Conservation (phyloP, 2,888 invertebrate genomes). For the Bimastos eiseni region DNA sequence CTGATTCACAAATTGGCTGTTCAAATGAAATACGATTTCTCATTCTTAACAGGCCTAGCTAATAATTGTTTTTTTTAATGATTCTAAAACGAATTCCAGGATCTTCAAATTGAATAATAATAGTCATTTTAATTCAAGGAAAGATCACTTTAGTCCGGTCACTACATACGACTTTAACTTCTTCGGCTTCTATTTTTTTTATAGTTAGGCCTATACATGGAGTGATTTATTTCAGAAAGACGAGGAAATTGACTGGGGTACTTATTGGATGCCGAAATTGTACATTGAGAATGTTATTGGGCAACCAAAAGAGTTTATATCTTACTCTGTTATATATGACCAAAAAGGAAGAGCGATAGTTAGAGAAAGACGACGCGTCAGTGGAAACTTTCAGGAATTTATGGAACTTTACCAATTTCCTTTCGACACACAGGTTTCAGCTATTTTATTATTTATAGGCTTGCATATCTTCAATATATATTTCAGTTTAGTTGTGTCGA, state of each 20-base stretch:
- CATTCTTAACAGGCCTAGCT: not conserved
- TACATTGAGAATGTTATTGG: not conserved
- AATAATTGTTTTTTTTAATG: not conserved
- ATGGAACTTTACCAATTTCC: slow-evolving; percentile 21
- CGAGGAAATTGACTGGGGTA: not conserved
- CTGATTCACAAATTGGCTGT: not conserved
- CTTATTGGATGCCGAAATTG: slow-evolving; percentile 19
- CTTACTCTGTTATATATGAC: not conserved
- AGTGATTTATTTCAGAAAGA: not conserved
- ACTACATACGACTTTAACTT: not conserved
- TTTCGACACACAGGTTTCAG: slow-evolving; percentile 15
- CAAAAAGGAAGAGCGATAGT: slow-evolving; percentile 29
- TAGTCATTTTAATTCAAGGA: not conserved
- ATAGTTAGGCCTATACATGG: not conserved
- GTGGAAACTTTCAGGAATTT: slow-evolving; percentile 34
- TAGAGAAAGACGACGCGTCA: slow-evolving; percentile 30
- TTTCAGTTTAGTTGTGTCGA: no score
- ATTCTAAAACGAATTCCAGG: not conserved
- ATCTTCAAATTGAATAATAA: not conserved
- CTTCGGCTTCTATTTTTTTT: not conserved
- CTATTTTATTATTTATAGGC: not conserved
- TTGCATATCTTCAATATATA: no score
- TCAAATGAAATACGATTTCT: not conserved
- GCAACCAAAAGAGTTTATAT: not conserved
- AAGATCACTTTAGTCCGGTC: not conserved